Base-by-base conservation (phyloP, 2,113 vertebrate genomes). In the Numida meleagris region DNA sequence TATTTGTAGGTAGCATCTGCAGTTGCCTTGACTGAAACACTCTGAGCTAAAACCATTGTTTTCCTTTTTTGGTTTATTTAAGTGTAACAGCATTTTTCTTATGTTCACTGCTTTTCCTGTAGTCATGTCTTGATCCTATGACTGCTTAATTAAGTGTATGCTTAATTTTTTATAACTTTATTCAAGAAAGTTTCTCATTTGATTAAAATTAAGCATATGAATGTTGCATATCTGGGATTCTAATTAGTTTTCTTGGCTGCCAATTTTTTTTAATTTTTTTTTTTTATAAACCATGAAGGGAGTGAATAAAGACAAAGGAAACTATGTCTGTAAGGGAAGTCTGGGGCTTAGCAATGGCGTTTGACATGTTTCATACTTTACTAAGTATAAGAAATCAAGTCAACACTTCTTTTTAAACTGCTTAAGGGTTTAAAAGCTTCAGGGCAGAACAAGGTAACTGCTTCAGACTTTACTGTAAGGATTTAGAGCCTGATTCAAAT, bases 191-290 rank as follows among this genome's bases (percentile, higher is more conserved):
- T 96, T 97, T 94, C 72, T 93, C 79, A 94, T 86, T 95, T 95
- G 94, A 97, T 97, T 96, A 96, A 97, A 97, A 96, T 95, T 95
- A 96, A 95, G 94, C 94, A 94, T 95, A 94, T 91, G 89, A 94
- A 94, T 95, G 88, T 92, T 95, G 82, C 93, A 94, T 93, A 94
- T 95, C 73, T 95, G 61, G 61, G 86, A 33, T 95, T 96, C 94
- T 96, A 96, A 96, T 96, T 95, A 96, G 90, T 90, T 92, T 84
- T 95, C 76, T 68, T 57, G 11, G 46, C 53, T 93, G 88, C 85
- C 17, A 57, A 14, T 29, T 19, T 58, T 25, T n/a, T 73, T 67
- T 59, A n/a, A n/a, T n/a, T 31, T 29, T 4, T 0, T 19, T 75
- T 91, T 93, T 95, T 89, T 63, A 71, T 71, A 76, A 91, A 61